Conservation (phyloP, 2,797 vertebrate species). For the Sebastolobus altivelis region DNA sequence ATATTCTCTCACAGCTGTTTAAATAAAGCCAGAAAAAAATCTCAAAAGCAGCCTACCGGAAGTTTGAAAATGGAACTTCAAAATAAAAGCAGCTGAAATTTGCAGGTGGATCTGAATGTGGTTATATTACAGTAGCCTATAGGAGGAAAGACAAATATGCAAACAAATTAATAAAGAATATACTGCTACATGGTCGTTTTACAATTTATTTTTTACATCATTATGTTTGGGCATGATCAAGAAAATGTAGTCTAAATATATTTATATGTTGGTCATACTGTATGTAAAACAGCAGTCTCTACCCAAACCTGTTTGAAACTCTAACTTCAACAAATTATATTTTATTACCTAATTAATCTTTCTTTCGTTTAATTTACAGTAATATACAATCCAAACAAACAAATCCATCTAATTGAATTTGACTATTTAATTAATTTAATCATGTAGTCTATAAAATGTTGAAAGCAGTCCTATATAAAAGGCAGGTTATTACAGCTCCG, state of each 20-base stretch:
- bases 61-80: conserved; percentile 36
- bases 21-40: conserved; percentile 38
- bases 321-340: neutral
- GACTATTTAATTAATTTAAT: neutral
- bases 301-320: neutral
- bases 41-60: conserved; percentile 6
- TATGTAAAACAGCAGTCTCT: neutral
- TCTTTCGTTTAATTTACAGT: neutral
- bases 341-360: neutral
- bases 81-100: conserved; percentile 55
- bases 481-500: neutral
- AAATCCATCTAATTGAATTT: neutral
- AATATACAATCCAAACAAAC: neutral
- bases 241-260: neutral
- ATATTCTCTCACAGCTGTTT: conserved; percentile 62
- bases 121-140: neutral
- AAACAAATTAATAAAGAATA: neutral
- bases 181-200: neutral
- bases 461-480: neutral
- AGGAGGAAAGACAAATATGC: neutral
- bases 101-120: neutral
- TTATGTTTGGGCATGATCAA: neutral
- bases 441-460: neutral
- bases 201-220: neutral
- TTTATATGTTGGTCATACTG: too few species aligned